A percentile compares a stretch with the other conserved stretches of the same genome.
These are phyloP conservation scores for Paedocypris micromegethes DNA, from an alignment of 2,797 vertebrate species.

Conservation along the genomic window DNA sequence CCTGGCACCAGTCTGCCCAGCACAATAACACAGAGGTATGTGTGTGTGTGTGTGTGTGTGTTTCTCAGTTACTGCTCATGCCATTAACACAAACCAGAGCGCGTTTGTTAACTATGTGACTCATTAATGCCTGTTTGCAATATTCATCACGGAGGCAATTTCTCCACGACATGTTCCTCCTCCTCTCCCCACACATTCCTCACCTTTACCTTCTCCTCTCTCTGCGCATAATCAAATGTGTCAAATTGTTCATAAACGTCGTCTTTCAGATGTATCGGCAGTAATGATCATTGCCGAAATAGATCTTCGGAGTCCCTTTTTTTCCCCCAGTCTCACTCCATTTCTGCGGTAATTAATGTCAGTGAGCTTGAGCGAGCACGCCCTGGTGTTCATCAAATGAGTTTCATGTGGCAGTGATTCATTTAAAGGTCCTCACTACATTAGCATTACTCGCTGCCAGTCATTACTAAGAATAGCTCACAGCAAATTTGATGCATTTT, in stretches of 20 bases:
- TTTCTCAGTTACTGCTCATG: slow-evolving; percentile 21
- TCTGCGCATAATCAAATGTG: slow-evolving; percentile 18
- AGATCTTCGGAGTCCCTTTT: slow-evolving; percentile 22
- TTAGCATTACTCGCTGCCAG: slow-evolving; percentile 39
- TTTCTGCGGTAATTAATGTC: slow-evolving; percentile 39
- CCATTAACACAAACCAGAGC: slow-evolving; percentile 12
- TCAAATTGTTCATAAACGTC: slow-evolving; percentile 31
- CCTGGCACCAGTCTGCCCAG: slow-evolving; percentile 53
- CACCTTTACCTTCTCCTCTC: slow-evolving; percentile 8
- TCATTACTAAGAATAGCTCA: slow-evolving; percentile 38
- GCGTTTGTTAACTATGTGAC: slow-evolving; percentile 29
- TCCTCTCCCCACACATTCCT: neutral
- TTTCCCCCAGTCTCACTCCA: slow-evolving; percentile 18
- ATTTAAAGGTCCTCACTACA: slow-evolving; percentile 43
- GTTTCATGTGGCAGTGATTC: slow-evolving; percentile 44
- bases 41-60: slow-evolving; percentile 14
- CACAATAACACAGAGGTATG: slow-evolving; percentile 17
- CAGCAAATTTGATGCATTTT: slow-evolving; percentile 15
- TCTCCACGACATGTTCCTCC: neutral
- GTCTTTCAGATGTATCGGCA: slow-evolving; percentile 27
- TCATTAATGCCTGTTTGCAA: slow-evolving; percentile 19
- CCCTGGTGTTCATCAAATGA: slow-evolving; percentile 39
- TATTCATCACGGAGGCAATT: slow-evolving; percentile 12
- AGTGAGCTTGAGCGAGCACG: slow-evolving; percentile 28
- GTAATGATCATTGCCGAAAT: slow-evolving; percentile 37